Percentiles rank a stretch among this genome's conserved stretches.
Evolutionary conservation across 2,888 invertebrate species (phyloP).

Genomic region (Nomada hirtipes): DNA sequence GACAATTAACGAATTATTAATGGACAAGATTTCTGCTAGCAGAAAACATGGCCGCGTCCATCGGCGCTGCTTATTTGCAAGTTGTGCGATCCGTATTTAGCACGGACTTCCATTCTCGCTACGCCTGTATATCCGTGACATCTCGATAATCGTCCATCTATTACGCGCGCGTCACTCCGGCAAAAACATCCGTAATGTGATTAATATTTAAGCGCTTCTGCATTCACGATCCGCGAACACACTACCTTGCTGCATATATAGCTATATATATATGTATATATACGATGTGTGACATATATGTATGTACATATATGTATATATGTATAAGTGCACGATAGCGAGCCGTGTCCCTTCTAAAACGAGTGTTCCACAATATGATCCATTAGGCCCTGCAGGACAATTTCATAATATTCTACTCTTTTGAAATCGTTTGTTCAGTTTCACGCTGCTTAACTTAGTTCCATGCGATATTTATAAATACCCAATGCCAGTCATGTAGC

Average conservation of each 20-base stretch:
- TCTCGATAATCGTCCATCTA: conserved; percentile 68
- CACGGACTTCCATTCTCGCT: conserved; percentile 68
- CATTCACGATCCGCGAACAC: conserved; percentile 70
- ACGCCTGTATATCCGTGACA: conserved; percentile 58
- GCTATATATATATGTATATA: conserved; percentile 26
- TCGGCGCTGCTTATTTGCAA: conserved; percentile 72
- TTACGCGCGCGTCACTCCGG: conserved; percentile 73
- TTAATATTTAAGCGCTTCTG: conserved; percentile 72
- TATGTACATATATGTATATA: conserved; percentile 13
- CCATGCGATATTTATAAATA: no score
- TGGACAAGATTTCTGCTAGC: conserved; percentile 82
- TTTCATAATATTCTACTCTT: no score
- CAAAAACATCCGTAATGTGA: conserved; percentile 75
- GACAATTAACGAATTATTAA: conserved; percentile 70
- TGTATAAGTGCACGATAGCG: conserved; percentile 15
- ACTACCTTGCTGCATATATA: conserved; percentile 65
- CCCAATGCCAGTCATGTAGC: no score
- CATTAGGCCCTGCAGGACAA: conserved; percentile 11
- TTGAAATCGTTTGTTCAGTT: no score
- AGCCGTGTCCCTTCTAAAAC: conserved; percentile 50
- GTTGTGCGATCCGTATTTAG: conserved; percentile 63
- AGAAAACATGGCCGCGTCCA: conserved; percentile 84
- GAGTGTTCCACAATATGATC: conserved; percentile 55
- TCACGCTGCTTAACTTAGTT: no score
- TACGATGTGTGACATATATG: conserved; percentile 3